Conservation (phyloP, 2,797 vertebrate genomes). For the Scolopax rusticola region DNA sequence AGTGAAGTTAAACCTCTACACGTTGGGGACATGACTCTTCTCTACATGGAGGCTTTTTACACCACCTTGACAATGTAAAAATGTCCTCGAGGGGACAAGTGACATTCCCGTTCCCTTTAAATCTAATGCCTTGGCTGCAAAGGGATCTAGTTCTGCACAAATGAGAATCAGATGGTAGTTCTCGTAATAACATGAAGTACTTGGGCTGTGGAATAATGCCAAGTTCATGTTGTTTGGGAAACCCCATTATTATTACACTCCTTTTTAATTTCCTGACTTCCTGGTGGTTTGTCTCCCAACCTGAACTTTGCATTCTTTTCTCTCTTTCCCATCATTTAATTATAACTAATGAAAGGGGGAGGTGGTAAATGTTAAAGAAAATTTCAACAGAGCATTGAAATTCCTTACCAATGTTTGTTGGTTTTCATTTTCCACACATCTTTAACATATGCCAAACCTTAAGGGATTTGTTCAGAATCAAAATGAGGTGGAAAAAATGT, state of each 20-base stretch:
- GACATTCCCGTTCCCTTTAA: neutral
- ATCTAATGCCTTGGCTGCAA: neutral
- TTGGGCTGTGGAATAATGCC: neutral
- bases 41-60: neutral
- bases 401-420: neutral
- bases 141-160: neutral
- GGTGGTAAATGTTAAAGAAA: neutral
- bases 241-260: slow-evolving; percentile 1
- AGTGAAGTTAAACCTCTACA: neutral
- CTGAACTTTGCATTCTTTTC: slow-evolving; percentile 4
- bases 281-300: neutral
- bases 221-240: slow-evolving; percentile 34
- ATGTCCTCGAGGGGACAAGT: neutral
- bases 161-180: neutral
- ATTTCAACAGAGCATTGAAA: neutral
- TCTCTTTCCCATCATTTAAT: neutral
- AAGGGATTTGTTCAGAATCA: neutral
- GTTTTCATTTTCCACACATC: neutral
- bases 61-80: neutral
- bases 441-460: neutral
- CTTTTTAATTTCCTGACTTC: slow-evolving; percentile 33
- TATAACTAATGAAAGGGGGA: neutral
- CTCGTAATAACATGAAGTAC: neutral
- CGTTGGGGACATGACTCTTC: neutral
- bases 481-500: neutral